A percentile compares a stretch with the other conserved stretches of the same genome.
Evolutionary conservation across 92 coral and sea anemone species (phyloP).

Genomic region (Micromussa lordhowensis): DNA sequence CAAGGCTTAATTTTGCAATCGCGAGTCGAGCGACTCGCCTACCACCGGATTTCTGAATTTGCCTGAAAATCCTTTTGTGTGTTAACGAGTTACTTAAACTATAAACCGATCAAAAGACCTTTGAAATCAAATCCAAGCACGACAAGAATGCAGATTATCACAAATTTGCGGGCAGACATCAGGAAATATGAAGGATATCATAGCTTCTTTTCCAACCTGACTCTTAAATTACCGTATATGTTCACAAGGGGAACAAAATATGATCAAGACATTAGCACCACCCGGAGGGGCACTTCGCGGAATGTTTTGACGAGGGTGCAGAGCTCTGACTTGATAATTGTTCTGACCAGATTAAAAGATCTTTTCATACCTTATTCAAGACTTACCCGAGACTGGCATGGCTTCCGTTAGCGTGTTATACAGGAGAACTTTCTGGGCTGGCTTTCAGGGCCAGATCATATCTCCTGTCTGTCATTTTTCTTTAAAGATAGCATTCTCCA

Average conservation of each 20-base stretch:
- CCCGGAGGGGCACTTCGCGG: background rate
- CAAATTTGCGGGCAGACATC: background rate
- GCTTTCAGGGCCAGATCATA: no score
- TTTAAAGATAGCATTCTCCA: no score
- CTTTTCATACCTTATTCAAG: background rate
- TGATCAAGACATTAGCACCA: background rate
- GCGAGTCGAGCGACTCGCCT: constrained; percentile 4
- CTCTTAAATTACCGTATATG: background rate
- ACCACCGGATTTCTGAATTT: background rate
- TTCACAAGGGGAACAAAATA: background rate
- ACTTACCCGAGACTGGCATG: no score
- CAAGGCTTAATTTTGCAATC: background rate
- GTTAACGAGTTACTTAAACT: background rate
- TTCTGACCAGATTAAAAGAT: background rate
- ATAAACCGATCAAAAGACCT: background rate
- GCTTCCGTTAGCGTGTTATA: background rate
- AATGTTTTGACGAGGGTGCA: no score
- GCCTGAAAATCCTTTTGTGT: background rate
- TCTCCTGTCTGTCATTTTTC: background rate
- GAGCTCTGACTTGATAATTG: background rate
- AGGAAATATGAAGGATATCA: constrained; percentile 2
- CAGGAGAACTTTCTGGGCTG: background rate
- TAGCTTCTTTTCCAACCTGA: background rate
- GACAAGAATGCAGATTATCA: background rate
- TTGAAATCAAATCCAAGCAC: background rate